A percentile compares a stretch with the other conserved stretches of the same genome.
These are phyloP conservation scores for Aeoliscus strigatus DNA, from an alignment of 2,797 vertebrate genomes.

Conservation along the genomic window DNA sequence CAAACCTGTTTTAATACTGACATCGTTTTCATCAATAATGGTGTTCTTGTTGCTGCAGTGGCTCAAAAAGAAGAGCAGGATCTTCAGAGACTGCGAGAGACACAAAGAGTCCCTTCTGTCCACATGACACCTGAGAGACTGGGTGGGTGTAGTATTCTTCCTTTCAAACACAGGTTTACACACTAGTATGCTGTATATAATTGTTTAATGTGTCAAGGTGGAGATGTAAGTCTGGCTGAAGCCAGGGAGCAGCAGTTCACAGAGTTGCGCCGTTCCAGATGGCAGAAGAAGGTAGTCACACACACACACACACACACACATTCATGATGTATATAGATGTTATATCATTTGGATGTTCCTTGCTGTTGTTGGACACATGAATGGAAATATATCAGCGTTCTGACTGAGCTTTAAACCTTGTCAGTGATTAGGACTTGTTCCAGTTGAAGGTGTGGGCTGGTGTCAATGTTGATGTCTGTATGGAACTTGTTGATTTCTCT, in stretches of 20 bases:
- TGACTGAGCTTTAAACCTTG: too few relatives aligned
- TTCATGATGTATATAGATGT: too few relatives aligned
- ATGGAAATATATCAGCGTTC: too few relatives aligned
- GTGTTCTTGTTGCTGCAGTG: constrained; percentile 56
- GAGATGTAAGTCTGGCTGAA: constrained; percentile 67
- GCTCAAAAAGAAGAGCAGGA: constrained; percentile 76
- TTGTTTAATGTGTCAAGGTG: constrained; percentile 67
- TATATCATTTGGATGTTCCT: too few relatives aligned
- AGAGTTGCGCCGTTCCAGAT: constrained; percentile 65
- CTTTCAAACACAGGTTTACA: background rate
- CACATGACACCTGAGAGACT: constrained; percentile 66
- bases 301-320: background rate
- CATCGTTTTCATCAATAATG: background rate
- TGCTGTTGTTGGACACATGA: too few relatives aligned
- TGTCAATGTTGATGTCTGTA: too few relatives aligned
- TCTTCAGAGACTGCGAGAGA: constrained; percentile 66
- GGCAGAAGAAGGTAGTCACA: constrained; percentile 78
- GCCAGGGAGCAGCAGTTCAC: constrained; percentile 76
- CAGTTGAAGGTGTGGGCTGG: too few relatives aligned
- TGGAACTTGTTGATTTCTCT: too few relatives aligned
- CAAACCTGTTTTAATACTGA: too few relatives aligned
- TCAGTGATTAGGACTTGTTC: too few relatives aligned
- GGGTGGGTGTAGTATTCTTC: constrained; percentile 58
- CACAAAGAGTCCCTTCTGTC: constrained; percentile 61
- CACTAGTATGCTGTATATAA: background rate